These are phyloP conservation scores for Opisthograptis luteolata DNA, from an alignment of 2,888 invertebrate genomes.

Conservation along the genomic window DNA sequence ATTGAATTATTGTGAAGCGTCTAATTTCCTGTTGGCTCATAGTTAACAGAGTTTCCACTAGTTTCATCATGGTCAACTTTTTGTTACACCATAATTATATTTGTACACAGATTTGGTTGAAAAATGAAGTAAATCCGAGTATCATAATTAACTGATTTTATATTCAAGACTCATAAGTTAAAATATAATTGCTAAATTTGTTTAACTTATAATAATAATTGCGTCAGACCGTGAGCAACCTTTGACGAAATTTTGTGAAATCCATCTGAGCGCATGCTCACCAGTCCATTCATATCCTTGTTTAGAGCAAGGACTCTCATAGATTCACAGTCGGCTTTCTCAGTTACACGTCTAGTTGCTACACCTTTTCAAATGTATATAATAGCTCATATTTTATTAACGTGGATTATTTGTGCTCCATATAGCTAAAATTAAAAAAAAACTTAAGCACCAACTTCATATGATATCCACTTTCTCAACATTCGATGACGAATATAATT, in stretches of 20 bases:
- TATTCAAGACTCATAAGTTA: no score
- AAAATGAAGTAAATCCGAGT: neutral
- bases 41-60: slow-evolving; percentile 5
- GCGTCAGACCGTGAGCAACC: slow-evolving; percentile 38
- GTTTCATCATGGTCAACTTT: slow-evolving; percentile 21
- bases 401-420: no score
- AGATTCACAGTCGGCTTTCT: slow-evolving; percentile 11
- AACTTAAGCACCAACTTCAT: no score
- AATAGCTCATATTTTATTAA: no score
- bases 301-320: slow-evolving; percentile 1
- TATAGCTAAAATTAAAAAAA: no score
- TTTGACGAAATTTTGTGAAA: slow-evolving; percentile 40
- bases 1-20: slow-evolving; percentile 8
- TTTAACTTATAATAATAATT: slow-evolving; percentile 1
- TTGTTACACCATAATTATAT: neutral
- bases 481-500: neutral
- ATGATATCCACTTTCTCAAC: no score
- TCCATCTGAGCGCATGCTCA: slow-evolving; percentile 47
- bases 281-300: slow-evolving; percentile 14
- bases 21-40: slow-evolving; percentile 9
- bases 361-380: neutral
- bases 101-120: neutral
- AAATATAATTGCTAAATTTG: no score
- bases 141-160: neutral
- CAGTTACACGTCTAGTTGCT: slow-evolving; percentile 7